Conservation (phyloP, 2,888 invertebrate species). For the Ligdia adustata region DNA sequence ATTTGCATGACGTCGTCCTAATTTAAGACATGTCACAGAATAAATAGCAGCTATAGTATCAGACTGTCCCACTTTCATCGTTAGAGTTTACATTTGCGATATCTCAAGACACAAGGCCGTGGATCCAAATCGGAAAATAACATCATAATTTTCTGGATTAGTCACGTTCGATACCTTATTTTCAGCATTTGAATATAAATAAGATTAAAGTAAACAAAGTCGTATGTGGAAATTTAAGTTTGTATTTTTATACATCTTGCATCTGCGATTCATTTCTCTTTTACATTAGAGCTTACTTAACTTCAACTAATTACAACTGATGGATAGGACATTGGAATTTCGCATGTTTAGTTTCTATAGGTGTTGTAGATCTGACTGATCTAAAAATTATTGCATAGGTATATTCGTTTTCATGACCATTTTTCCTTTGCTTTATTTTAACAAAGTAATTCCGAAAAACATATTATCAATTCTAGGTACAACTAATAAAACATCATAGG, state of each 20-base stretch:
- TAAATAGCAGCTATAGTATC: not conserved
- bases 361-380: too few relatives aligned
- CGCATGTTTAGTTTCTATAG: not conserved
- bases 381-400: too few relatives aligned
- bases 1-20: slow-evolving; percentile 9
- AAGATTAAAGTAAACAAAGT: too few relatives aligned
- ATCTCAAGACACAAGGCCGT: slow-evolving; percentile 5
- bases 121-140: not conserved
- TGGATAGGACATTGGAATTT: slow-evolving; percentile 9
- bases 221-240: too few relatives aligned
- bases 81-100: slow-evolving; percentile 1
- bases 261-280: slow-evolving; percentile 16
- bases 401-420: too few relatives aligned
- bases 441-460: too few relatives aligned
- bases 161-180: too few relatives aligned
- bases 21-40: not conserved
- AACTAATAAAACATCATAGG: too few relatives aligned
- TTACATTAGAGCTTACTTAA: slow-evolving; percentile 6
- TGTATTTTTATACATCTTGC: too few relatives aligned
- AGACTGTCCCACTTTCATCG: slow-evolving; percentile 9
- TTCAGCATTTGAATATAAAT: too few relatives aligned
- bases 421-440: too few relatives aligned
- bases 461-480: too few relatives aligned
- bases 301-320: slow-evolving; percentile 11
- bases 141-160: slow-evolving; percentile 9